Base-by-base conservation (phyloP, 2,797 vertebrate genomes). In the Ataeniobius toweri region DNA sequence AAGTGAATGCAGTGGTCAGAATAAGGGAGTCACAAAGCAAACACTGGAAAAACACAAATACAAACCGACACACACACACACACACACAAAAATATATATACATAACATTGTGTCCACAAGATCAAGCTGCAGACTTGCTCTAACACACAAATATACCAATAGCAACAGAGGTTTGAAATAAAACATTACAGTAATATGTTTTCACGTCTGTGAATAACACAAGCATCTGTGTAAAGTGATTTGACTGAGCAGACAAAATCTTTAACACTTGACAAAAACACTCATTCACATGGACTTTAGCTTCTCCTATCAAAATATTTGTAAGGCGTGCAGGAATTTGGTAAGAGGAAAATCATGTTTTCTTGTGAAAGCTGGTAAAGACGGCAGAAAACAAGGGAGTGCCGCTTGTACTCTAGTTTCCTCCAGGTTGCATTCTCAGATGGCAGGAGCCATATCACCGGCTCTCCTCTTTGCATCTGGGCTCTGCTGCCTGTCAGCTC, bases 1-100 rank as follows among this genome's bases (percentile, higher is more conserved):
- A 88, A 89, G 90, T 89, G 82, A 89, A 92, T 69, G 82, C 91
- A 87, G 63, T 86, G 92, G 94, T 88, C 93, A 92, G 82, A 89
- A 86, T 67, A 67, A 75, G 75, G 78, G 73, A 85, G 81, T 83
- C 84, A 61, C 85, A 89, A 85, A 77, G 78, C 69, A 61, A 82
- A 65, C 74, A 31, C 63, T 73, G 79, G 68, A 90, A 87, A 46
- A 84, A 84, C 84, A 89, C 71, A 83, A 76, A 84, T 80, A 79
- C 36, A 36, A 36, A 36, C 36, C 36, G 36, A 36, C 84, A 73
- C 83, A 76, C 76, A 74, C 31, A 44, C 55, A 56, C 18, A 48
- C 70, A 84, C 78, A 80, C 83, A 73, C 83, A 76, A 74, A 74
- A 41, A 22, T 67, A 53, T 8, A 61, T n/a, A 44, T 36, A 36